phyloP scores from a whole-genome alignment of 2,797 vertebrate genomes.

The Pristis pectinata region DNA sequence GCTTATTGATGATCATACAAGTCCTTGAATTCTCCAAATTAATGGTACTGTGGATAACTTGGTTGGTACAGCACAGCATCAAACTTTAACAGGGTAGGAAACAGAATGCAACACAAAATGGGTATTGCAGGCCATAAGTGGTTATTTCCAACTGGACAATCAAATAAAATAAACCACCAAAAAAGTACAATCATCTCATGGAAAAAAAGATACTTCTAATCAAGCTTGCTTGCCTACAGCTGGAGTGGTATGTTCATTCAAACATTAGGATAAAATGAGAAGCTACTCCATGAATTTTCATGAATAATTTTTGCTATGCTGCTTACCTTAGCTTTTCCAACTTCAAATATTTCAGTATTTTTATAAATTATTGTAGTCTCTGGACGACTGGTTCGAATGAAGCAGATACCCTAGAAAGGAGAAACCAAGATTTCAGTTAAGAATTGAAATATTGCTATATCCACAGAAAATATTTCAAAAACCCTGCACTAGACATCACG shows the following conservation, averaged over 20 bases:
- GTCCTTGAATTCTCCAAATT: neutral
- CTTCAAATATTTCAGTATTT: constrained; percentile 85
- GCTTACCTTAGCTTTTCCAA: constrained; percentile 86
- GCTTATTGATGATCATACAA: no score
- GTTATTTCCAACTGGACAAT: neutral
- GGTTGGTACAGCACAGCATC: neutral
- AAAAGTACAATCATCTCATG: neutral
- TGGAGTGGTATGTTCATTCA: neutral
- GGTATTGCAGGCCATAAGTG: neutral
- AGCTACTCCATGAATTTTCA: neutral
- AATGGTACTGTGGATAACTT: neutral
- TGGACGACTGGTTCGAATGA: constrained; percentile 86
- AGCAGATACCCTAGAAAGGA: constrained; percentile 77
- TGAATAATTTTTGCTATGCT: neutral
- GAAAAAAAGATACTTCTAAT: neutral
- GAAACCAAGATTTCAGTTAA: constrained; percentile 37
- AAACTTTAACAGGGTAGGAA: neutral
- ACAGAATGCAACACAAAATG: neutral
- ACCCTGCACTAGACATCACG: neutral
- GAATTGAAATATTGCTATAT: neutral
- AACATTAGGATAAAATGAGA: neutral
- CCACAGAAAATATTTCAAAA: neutral
- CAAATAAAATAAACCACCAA: neutral
- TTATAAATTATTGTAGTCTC: constrained; percentile 81
- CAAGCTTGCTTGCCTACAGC: neutral